Conservation (phyloP, 2,797 vertebrate species). For the Erethizon dorsatum region DNA sequence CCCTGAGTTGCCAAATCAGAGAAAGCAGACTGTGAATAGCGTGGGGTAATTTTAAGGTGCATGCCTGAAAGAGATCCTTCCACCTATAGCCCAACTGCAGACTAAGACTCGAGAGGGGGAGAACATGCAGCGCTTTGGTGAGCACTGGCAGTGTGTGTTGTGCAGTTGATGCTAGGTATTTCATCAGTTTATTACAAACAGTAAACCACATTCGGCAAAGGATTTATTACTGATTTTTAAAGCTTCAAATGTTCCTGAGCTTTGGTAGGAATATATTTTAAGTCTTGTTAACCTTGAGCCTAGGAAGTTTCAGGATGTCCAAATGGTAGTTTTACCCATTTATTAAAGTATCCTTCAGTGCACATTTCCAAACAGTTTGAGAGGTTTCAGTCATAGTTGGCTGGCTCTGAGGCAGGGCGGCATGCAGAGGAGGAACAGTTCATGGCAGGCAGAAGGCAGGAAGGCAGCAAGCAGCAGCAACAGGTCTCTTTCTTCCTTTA, state of each 20-base stretch:
- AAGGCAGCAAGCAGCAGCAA: not conserved
- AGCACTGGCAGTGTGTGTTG: not conserved
- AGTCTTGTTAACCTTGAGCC: not conserved
- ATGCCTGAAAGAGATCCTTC: not conserved
- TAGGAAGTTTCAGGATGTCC: not conserved
- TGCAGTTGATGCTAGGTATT: not conserved
- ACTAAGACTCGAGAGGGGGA: too few species aligned
- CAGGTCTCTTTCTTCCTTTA: not conserved
- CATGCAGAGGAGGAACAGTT: not conserved
- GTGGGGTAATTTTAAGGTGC: not conserved
- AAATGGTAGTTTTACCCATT: slow-evolving; percentile 10
- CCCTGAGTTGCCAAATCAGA: not conserved
- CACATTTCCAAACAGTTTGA: not conserved
- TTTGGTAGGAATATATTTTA: slow-evolving; percentile 17
- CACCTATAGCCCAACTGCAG: not conserved
- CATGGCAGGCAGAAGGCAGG: not conserved
- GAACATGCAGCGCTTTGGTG: not conserved
- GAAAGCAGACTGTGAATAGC: not conserved
- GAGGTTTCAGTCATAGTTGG: not conserved
- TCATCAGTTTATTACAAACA: not conserved
- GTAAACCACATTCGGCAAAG: not conserved
- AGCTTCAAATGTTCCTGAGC: not conserved
- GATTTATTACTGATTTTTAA: slow-evolving; percentile 1
- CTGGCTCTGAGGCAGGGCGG: not conserved
- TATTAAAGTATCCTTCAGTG: not conserved